Evolutionary conservation across 2,797 vertebrate species (phyloP).

Genomic region (Pseudochromis fuscus): DNA sequence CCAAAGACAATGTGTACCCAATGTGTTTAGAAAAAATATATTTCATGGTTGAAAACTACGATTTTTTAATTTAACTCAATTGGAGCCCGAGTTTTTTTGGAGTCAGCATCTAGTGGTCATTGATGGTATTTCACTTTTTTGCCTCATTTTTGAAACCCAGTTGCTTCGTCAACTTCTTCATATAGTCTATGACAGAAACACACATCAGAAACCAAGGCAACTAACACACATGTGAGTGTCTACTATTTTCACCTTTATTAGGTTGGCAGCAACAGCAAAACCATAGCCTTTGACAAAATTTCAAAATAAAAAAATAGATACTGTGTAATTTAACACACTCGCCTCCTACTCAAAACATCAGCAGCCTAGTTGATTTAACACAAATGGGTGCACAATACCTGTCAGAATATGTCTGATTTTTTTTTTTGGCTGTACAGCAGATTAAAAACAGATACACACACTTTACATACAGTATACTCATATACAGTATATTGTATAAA

Average conservation of each 20-base stretch:
- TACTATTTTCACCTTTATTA: constrained; percentile 83
- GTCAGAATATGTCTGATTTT: constrained; percentile 44
- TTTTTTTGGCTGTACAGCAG: constrained; percentile 75
- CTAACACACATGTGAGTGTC: constrained; percentile 51
- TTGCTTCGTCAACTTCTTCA: no score
- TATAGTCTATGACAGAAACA: no score
- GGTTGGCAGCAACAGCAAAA: constrained; percentile 85
- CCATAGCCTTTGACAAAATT: constrained; percentile 82
- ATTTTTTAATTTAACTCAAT: no score
- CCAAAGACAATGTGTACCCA: no score
- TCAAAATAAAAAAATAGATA: constrained; percentile 87
- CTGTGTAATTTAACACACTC: constrained; percentile 76
- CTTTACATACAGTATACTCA: constrained; percentile 74
- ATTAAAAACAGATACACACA: constrained; percentile 76
- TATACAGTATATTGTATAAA: constrained; percentile 76
- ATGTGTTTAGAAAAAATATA: no score
- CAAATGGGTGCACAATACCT: constrained; percentile 69
- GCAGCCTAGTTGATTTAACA: constrained; percentile 78
- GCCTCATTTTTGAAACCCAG: no score
- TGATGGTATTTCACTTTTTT: no score
- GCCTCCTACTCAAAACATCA: constrained; percentile 77
- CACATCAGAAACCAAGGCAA: constrained; percentile 52
- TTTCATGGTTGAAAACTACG: no score
- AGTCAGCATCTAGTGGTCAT: no score
- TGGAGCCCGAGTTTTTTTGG: no score